Percentiles rank a stretch among this genome's conserved stretches.
These are phyloP conservation scores for Caenorhabditis elegans DNA, from an alignment of 1,140 invertebrate species.

Conservation along the genomic window WBcel235 BX284602.5:4814501-4815000, in stretches of 20 bases:
- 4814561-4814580: no score
- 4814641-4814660: background rate
- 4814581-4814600: no score
- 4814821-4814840: background rate
- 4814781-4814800: no score
- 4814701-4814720: background rate
- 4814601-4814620: background rate
- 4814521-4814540: no score
- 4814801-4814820: background rate
- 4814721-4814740: background rate
- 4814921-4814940: constrained; percentile 32
- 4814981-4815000: background rate
- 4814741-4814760: background rate
- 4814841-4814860: background rate
- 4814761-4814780: background rate
- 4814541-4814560: no score
- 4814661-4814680: constrained; percentile 6
- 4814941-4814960: background rate
- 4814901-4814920: constrained; percentile 11
- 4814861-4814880: constrained; percentile 31
- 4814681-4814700: background rate
- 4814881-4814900: constrained; percentile 29
- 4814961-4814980: background rate
- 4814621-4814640: constrained; percentile 3
- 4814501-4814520: no score